Conservation (phyloP, 2,888 invertebrate species). For the Frankliniella intonsa region DNA sequence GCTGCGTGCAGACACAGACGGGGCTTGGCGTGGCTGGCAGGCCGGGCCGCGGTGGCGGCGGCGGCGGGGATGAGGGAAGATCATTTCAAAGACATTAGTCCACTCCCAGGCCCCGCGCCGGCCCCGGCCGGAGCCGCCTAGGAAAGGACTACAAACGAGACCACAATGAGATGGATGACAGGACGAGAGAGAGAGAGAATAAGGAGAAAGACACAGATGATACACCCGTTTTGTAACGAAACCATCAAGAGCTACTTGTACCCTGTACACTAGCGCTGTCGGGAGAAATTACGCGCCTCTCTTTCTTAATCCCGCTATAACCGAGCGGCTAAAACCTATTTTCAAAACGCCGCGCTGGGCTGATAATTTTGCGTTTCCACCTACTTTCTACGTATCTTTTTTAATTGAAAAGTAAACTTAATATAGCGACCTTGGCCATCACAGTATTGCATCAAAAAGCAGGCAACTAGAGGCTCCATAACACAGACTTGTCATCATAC, state of each 20-base stretch:
- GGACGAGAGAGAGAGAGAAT: not conserved
- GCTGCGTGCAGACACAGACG: not conserved
- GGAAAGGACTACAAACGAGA: not conserved
- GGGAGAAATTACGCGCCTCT: not conserved
- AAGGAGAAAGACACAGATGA: not conserved
- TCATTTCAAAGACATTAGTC: constrained; percentile 25
- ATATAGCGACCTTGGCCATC: no score
- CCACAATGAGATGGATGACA: constrained; percentile 22
- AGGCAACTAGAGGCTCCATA: no score
- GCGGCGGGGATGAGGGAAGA: not conserved
- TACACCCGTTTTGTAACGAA: constrained; percentile 10
- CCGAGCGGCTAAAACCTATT: not conserved
- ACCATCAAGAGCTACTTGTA: not conserved
- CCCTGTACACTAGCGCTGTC: not conserved
- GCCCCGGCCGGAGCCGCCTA: no score
- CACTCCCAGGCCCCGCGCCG: not conserved
- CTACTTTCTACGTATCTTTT: no score
- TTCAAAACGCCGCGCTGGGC: no score
- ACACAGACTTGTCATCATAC: no score
- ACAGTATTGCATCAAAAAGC: no score
- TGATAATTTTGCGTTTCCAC: no score
- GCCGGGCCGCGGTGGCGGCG: not conserved
- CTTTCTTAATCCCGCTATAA: not conserved
- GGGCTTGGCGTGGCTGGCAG: no score
- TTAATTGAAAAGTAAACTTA: no score